phyloP scores from a whole-genome alignment of 1,140 invertebrate genomes.

The Caenorhabditis brenneri region DNA sequence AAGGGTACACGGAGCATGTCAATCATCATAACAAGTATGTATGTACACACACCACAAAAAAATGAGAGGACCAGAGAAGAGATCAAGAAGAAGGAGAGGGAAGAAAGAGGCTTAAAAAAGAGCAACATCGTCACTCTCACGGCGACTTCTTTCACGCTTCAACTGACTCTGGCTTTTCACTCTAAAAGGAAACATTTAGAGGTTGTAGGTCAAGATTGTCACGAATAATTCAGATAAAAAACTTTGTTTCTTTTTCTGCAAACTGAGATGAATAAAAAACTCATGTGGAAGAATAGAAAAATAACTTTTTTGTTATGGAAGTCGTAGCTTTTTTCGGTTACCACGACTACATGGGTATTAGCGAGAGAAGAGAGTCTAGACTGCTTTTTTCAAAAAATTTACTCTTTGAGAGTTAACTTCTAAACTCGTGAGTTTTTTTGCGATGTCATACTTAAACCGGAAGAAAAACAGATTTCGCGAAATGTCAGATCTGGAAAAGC shows the following conservation, averaged over 20 bases:
- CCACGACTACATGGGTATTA: too few species aligned
- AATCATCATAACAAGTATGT: conserved; percentile 3
- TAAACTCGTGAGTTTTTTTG: not conserved
- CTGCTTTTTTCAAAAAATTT: too few species aligned
- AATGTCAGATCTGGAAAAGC: not conserved
- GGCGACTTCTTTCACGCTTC: conserved; percentile 7
- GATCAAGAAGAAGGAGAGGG: not conserved
- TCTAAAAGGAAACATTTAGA: not conserved
- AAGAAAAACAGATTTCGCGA: not conserved
- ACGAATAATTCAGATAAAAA: too few species aligned
- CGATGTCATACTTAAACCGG: not conserved
- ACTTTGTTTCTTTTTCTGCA: too few species aligned
- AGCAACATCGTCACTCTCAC: not conserved
- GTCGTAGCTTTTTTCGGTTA: too few species aligned
- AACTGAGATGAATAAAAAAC: too few species aligned
- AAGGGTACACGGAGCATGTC: not conserved
- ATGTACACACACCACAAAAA: not conserved
- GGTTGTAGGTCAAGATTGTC: not conserved
- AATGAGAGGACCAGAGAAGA: not conserved
- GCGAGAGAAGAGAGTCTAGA: too few species aligned
- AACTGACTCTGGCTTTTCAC: not conserved
- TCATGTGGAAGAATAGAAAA: too few species aligned
- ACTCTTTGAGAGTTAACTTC: too few species aligned
- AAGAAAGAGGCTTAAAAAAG: not conserved
- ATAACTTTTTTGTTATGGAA: too few species aligned